Percentiles rank a stretch among this genome's conserved stretches.
Conservation (phyloP, 2,888 invertebrate genomes). For the Crossocerus cetratus region DNA sequence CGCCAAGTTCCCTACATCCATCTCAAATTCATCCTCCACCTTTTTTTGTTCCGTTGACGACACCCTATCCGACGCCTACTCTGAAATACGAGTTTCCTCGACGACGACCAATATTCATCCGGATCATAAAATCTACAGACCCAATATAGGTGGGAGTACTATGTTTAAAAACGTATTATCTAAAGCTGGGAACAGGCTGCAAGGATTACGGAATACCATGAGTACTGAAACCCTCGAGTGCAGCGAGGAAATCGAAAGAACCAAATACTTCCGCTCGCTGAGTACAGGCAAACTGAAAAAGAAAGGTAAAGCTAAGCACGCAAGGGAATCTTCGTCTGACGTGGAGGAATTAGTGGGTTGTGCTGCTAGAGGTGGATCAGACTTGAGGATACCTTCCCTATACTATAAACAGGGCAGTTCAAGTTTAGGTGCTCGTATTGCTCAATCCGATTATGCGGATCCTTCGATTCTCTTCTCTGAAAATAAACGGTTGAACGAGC, state of each 20-base stretch:
- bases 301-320: conserved; percentile 70
- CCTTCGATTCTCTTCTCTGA: conserved; percentile 83
- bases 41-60: conserved; percentile 80
- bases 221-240: conserved; percentile 76
- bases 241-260: conserved; percentile 66
- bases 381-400: conserved; percentile 57
- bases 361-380: conserved; percentile 41
- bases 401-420: conserved; percentile 88
- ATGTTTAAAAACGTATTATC: conserved; percentile 75
- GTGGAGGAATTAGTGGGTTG: conserved; percentile 67
- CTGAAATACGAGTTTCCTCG: conserved; percentile 77
- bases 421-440: conserved; percentile 91
- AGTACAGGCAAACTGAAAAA: conserved; percentile 61
- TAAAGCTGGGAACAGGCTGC: conserved; percentile 72
- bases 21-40: conserved; percentile 79
- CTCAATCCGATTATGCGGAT: conserved; percentile 91
- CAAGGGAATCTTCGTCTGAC: conserved; percentile 69
- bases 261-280: conserved; percentile 61
- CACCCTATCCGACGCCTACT: conserved; percentile 75
- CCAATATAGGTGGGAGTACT: conserved; percentile 70
- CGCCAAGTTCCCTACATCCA: conserved; percentile 73
- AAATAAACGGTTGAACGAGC: conserved; percentile 45
- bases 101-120: conserved; percentile 81
- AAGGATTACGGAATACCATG: conserved; percentile 71
- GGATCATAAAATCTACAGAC: conserved; percentile 88